Conservation (phyloP, 2,797 vertebrate species). For the Artibeus lituratus region DNA sequence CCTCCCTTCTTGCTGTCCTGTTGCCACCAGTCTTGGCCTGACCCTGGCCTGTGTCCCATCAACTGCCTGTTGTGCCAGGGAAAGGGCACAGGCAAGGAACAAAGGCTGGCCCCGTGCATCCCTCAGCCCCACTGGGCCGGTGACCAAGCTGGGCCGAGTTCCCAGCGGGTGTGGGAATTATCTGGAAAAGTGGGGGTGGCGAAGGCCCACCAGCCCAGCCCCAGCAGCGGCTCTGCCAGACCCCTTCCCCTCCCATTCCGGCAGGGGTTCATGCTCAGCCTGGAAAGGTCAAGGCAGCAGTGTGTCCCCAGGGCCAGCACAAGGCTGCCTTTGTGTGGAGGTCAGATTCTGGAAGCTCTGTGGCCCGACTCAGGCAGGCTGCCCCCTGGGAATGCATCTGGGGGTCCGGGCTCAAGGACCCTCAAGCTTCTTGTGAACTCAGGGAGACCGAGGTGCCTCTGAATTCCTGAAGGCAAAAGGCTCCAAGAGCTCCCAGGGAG, state of each 20-base stretch:
- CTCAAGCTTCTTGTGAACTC: background rate
- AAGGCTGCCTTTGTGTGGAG: conserved; percentile 14
- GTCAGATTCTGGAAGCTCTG: background rate
- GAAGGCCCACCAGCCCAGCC: background rate
- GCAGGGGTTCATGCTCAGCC: background rate
- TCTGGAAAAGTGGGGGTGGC: background rate
- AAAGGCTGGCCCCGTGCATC: background rate
- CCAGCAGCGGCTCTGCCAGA: background rate
- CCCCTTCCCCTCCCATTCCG: background rate
- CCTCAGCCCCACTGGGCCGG: background rate
- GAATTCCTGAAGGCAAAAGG: background rate
- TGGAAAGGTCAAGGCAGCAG: background rate
- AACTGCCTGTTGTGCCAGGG: background rate
- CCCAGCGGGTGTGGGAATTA: too few species aligned
- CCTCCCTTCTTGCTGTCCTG: background rate
- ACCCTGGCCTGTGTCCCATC: background rate
- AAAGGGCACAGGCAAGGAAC: background rate
- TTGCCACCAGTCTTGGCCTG: background rate
- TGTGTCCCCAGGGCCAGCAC: background rate
- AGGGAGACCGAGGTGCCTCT: background rate
- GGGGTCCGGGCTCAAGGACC: background rate
- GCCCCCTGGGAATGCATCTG: background rate
- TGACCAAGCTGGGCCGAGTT: background rate
- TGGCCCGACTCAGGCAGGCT: background rate
- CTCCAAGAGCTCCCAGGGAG: too few species aligned